These are phyloP conservation scores for Cherax quadricarinatus DNA, from an alignment of 1,140 invertebrate species.

Conservation along the genomic window DNA sequence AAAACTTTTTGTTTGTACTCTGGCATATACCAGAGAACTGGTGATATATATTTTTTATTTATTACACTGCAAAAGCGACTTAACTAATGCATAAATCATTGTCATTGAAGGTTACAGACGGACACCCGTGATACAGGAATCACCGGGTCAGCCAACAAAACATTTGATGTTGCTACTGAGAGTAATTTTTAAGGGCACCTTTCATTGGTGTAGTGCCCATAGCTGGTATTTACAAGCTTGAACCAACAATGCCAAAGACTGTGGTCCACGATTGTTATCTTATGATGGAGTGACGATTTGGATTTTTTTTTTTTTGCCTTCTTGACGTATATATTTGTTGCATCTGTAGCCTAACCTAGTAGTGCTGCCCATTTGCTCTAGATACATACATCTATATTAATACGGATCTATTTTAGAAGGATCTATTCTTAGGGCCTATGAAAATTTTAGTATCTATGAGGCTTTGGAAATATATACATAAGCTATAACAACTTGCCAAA, in stretches of 20 bases:
- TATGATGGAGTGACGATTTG: neutral
- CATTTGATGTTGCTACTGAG: neutral
- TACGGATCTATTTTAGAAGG: too few species aligned
- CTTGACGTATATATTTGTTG: neutral
- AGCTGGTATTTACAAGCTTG: neutral
- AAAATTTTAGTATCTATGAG: too few species aligned
- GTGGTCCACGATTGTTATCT: neutral
- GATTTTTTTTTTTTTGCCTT: neutral
- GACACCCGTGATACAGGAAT: neutral
- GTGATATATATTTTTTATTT: neutral
- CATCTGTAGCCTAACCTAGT: neutral
- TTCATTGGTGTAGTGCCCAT: neutral
- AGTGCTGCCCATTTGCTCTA: neutral
- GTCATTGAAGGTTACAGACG: neutral
- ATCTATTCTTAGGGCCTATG: too few species aligned
- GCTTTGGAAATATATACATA: too few species aligned
- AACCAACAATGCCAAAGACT: conserved; percentile 26
- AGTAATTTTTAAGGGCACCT: neutral
- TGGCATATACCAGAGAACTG: neutral
- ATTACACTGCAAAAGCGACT: too few species aligned
- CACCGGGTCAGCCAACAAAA: neutral
- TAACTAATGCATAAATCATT: neutral
- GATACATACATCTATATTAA: neutral
- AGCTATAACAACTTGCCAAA: too few species aligned
- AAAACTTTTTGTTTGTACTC: neutral